Percentiles rank a stretch among this genome's conserved stretches.
Conservation (phyloP, 2,797 vertebrate species). For the Hylomyscus alleni region DNA sequence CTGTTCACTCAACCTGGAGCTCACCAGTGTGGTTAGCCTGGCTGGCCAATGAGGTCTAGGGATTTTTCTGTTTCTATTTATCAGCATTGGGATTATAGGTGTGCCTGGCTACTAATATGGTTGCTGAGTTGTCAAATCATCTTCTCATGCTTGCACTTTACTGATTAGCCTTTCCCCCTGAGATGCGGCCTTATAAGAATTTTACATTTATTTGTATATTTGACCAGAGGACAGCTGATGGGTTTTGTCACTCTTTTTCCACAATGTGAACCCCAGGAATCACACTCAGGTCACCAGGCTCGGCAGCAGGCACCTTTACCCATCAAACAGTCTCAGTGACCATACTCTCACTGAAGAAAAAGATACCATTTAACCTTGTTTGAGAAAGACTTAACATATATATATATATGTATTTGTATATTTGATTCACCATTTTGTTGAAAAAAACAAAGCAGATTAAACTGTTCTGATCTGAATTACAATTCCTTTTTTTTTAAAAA, state of each 20-base stretch:
- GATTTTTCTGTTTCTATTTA: background rate
- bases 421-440: slow-evolving; percentile 43
- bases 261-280: background rate
- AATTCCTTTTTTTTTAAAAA: background rate
- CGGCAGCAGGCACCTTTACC: background rate
- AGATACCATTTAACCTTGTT: background rate
- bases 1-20: background rate
- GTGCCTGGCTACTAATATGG: background rate
- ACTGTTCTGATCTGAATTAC: slow-evolving; percentile 44
- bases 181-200: too few relatives aligned
- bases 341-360: background rate
- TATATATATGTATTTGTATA: background rate
- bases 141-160: background rate
- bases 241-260: background rate
- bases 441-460: background rate
- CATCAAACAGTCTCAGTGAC: background rate
- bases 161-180: background rate
- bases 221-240: background rate
- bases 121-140: background rate
- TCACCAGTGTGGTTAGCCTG: background rate
- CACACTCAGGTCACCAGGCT: background rate
- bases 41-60: background rate
- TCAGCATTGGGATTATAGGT: background rate
- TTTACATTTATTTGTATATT: background rate
- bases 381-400: background rate